These are phyloP conservation scores for Tenthredo notha DNA, from an alignment of 2,888 invertebrate species.

Conservation along the genomic window DNA sequence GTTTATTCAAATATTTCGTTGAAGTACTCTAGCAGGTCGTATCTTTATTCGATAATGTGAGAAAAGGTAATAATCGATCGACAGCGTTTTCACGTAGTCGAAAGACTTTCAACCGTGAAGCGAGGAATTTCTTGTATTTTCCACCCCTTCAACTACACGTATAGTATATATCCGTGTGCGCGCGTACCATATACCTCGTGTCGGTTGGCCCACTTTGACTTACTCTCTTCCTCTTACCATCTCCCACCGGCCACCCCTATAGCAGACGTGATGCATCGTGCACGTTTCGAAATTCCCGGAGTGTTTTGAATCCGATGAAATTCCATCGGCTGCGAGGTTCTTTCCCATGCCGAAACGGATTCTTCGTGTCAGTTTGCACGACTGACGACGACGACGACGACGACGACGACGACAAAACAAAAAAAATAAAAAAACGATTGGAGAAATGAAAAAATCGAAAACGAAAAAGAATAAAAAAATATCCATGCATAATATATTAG, in stretches of 20 bases:
- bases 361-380: slow-evolving; percentile 35
- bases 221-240: slow-evolving; percentile 7
- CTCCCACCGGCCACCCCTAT: slow-evolving; percentile 7
- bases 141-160: slow-evolving; percentile 31
- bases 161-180: slow-evolving; percentile 28
- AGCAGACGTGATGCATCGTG: slow-evolving; percentile 46
- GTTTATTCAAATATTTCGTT: slow-evolving; percentile 56
- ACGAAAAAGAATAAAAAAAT: slow-evolving; percentile 8
- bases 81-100: slow-evolving; percentile 76
- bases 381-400: neutral
- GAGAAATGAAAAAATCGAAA: neutral
- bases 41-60: neutral
- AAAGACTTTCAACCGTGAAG: slow-evolving; percentile 37
- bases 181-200: neutral
- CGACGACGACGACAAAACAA: neutral
- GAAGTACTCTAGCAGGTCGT: neutral
- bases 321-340: slow-evolving; percentile 39
- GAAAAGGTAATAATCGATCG: slow-evolving; percentile 76
- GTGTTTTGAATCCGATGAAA: slow-evolving; percentile 51
- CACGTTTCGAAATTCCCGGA: slow-evolving; percentile 41
- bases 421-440: neutral
- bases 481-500: neutral
- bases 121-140: slow-evolving; percentile 43
- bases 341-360: slow-evolving; percentile 27
- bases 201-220: slow-evolving; percentile 17